Evolutionary conservation across 2,888 invertebrate species (phyloP), one percentile per base, ranked within the genome.

Genomic region (Nomada ferruginata): DNA sequence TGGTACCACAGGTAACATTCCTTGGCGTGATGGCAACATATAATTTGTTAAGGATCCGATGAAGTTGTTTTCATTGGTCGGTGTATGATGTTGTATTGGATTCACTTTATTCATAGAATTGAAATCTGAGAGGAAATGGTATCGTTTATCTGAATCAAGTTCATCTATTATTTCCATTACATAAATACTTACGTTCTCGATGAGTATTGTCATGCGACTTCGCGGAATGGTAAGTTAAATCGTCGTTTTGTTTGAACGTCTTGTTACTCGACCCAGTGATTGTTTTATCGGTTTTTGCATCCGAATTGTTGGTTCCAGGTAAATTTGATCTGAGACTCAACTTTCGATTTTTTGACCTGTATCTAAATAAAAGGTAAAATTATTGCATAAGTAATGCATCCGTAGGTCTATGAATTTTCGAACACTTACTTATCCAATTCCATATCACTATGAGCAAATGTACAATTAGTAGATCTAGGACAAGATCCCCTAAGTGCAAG

Each of bases 371-470:
- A 20, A 7, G 63, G 68, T 42, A 15, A 42, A 36, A 15, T 47
- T 42, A 60, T 55, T 36, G 3, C 36, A 23, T 23, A 26, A 42
- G 20, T 63, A 3, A 36, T 36, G 50, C 15, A 26, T 18, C 26
- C 13, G 13, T 36, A 36, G 36, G 36, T 36, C 36, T 36, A 36
- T 36, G 13, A 20, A 23, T 11, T 9, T 57, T 13, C 3, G 2
- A 36, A 86, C 55, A 87, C 92, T 92, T 91, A 97, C 96, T 97
- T 97, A 91, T 98, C 98, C 55, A 98, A 94, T 93, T 99, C 99
- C 85, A 98, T 97, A 85, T 97, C 97, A 0, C 97, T 97, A 93
- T 99, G 98, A 9, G 98, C 98, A 94, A 98, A 99, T 0, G 97
- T 98, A 93, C 99, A 99, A 89, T 96, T 96, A 60, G 96, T 96